Evolutionary conservation across 2,888 invertebrate species (phyloP).

Genomic region (Apocheima hispidaria): DNA sequence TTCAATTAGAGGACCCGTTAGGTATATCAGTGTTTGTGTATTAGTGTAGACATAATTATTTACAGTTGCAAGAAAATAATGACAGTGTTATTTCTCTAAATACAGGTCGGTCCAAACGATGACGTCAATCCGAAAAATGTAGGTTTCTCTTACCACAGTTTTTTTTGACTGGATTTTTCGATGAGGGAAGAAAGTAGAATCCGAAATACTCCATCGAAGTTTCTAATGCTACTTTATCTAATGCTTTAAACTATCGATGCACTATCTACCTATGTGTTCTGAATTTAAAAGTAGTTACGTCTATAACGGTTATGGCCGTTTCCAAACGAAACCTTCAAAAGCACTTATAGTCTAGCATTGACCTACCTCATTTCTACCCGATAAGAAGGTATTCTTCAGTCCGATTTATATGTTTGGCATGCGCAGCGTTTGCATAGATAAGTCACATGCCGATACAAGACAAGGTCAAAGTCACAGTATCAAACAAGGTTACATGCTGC

Average conservation of each 20-base stretch:
- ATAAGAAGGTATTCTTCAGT: conserved; percentile 12
- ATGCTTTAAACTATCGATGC: too few relatives aligned
- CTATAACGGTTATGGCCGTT: neutral
- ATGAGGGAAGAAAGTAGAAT: too few relatives aligned
- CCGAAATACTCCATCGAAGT: too few relatives aligned
- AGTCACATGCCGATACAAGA: conserved; percentile 49
- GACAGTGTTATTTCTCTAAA: too few relatives aligned
- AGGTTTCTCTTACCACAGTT: too few relatives aligned
- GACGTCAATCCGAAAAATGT: too few relatives aligned
- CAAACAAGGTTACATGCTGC: conserved; percentile 46
- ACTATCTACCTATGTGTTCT: neutral
- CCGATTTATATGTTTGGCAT: conserved; percentile 14
- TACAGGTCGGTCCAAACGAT: too few relatives aligned
- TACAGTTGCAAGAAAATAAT: too few relatives aligned
- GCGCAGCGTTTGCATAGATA: conserved; percentile 45
- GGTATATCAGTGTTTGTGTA: too few relatives aligned
- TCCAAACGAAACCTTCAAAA: conserved; percentile 4
- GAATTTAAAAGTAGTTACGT: neutral
- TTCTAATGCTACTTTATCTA: too few relatives aligned
- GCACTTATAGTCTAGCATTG: conserved; percentile 17
- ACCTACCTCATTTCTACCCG: conserved; percentile 14
- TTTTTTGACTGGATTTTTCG: too few relatives aligned
- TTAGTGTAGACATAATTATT: too few relatives aligned
- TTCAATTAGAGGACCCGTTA: neutral
- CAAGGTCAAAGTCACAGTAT: conserved; percentile 57